A percentile compares a stretch with the other conserved stretches of the same genome.
Conservation (phyloP, 1,140 invertebrate genomes). For the Drosophila hydei region DNA sequence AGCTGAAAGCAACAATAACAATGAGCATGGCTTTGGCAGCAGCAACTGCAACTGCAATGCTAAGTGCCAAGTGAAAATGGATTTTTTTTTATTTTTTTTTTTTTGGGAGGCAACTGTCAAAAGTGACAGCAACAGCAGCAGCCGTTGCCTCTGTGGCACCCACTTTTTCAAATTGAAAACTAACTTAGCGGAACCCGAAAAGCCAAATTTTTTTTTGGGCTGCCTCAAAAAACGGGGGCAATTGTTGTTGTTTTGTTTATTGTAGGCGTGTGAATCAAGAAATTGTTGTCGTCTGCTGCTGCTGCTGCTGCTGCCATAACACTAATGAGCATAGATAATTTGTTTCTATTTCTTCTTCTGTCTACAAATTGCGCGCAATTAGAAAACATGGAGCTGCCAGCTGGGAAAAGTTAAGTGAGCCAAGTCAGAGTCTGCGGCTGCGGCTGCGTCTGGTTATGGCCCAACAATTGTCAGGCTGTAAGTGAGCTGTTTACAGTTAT, state of each 20-base stretch:
- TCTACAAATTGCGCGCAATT: conserved; percentile 72
- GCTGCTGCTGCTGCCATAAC: conserved; percentile 7
- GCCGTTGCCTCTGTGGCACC: conserved; percentile 58
- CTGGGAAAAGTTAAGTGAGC: conserved; percentile 39
- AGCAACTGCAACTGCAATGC: conserved; percentile 43
- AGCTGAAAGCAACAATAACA: conserved; percentile 23
- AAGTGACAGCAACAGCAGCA: conserved; percentile 66
- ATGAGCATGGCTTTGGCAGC: conserved; percentile 50
- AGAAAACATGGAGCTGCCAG: conserved; percentile 55
- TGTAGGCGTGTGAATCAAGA: conserved; percentile 67
- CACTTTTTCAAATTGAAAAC: conserved; percentile 77
- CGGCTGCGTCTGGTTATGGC: too few relatives aligned
- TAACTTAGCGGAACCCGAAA: conserved; percentile 79
- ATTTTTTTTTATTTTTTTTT: conserved; percentile 54
- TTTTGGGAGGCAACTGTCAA: conserved; percentile 80
- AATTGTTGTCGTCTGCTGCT: conserved; percentile 56
- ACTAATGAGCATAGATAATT: conserved; percentile 76
- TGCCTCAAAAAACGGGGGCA: conserved; percentile 28
- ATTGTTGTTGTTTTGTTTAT: conserved; percentile 36
- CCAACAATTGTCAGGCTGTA: conserved; percentile 22
- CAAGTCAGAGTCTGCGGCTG: neutral
- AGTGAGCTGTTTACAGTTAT: conserved; percentile 49
- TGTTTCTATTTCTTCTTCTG: conserved; percentile 41
- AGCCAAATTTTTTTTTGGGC: conserved; percentile 15
- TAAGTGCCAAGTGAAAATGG: conserved; percentile 81